Evolutionary conservation across 2,888 invertebrate species (phyloP).

Genomic region (Linyphia triangularis): DNA sequence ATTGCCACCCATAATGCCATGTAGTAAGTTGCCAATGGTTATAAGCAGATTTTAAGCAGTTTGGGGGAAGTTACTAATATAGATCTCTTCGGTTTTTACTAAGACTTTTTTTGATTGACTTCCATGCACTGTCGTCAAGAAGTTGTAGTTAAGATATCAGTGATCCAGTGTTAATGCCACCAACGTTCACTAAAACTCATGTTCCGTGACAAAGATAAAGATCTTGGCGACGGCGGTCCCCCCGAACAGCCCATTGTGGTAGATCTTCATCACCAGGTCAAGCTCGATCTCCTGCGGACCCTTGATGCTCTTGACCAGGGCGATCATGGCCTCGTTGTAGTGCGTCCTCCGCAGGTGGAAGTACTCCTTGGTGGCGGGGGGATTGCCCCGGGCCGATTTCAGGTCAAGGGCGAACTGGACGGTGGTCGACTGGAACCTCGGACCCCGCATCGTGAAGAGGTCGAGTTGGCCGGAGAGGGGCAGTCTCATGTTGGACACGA

Average conservation of each 20-base stretch:
- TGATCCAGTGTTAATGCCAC: no score
- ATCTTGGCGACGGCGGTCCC: conserved; percentile 92
- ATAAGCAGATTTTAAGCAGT: no score
- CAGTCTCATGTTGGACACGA: conserved; percentile 90
- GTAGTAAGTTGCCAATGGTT: no score
- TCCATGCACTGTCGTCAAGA: no score
- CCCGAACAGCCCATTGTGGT: conserved; percentile 86
- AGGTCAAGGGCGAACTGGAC: conserved; percentile 89
- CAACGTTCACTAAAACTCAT: conserved; percentile 87
- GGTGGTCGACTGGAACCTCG: conserved; percentile 85
- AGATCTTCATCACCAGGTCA: conserved; percentile 91
- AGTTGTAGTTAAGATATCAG: no score
- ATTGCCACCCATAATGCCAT: no score
- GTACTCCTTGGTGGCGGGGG: conserved; percentile 78
- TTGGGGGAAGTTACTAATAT: no score
- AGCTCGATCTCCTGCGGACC: conserved; percentile 96
- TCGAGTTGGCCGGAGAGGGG: conserved; percentile 85
- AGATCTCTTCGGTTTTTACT: no score
- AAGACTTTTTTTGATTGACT: no score
- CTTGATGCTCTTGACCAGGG: conserved; percentile 86
- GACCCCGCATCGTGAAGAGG: conserved; percentile 93
- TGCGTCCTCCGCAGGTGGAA: conserved; percentile 80
- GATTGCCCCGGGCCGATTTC: conserved; percentile 81
- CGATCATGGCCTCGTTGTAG: conserved; percentile 88
- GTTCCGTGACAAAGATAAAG: conserved; percentile 91